Evolutionary conservation across 2,797 vertebrate species (phyloP).

Genomic region (Melanotaenia pygmaea): DNA sequence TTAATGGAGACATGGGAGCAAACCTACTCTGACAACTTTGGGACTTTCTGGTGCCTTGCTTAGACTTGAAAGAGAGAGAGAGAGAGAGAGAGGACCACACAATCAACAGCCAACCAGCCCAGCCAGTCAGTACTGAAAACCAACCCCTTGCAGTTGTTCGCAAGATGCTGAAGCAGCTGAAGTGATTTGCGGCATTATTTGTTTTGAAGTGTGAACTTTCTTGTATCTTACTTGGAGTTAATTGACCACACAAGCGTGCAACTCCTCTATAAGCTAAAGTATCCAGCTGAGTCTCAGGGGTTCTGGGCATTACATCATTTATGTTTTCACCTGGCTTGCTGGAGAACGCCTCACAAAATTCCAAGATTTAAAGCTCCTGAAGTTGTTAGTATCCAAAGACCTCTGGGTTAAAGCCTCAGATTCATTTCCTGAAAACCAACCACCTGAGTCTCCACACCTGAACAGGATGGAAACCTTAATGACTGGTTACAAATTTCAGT

Average conservation of each 20-base stretch:
- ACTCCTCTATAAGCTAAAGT: constrained; percentile 21
- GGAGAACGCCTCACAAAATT: constrained; percentile 12
- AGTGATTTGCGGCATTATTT: constrained; percentile 50
- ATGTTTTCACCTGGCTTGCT: not conserved
- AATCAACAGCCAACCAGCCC: constrained; percentile 22
- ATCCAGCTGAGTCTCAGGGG: constrained; percentile 13
- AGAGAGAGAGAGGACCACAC: constrained; percentile 39
- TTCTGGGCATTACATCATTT: constrained; percentile 32
- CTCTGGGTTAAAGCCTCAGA: constrained; percentile 18
- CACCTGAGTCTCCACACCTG: constrained; percentile 7
- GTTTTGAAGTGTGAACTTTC: constrained; percentile 43
- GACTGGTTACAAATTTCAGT: not conserved
- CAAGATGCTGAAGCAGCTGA: constrained; percentile 36
- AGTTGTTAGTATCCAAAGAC: constrained; percentile 9
- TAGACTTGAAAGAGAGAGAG: constrained; percentile 35
- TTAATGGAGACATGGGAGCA: constrained; percentile 39
- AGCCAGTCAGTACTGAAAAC: constrained; percentile 35
- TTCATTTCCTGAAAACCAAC: not conserved
- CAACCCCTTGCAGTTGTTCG: constrained; percentile 34
- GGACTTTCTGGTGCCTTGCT: constrained; percentile 71
- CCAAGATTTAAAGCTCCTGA: constrained; percentile 8
- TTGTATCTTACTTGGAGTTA: constrained; percentile 34
- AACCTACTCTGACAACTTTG: constrained; percentile 42
- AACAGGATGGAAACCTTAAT: not conserved
- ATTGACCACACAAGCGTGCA: constrained; percentile 30